A percentile compares a stretch with the other conserved stretches of the same genome.
Conservation (phyloP, 2,888 invertebrate species). For the Drosophila anomelani region DNA sequence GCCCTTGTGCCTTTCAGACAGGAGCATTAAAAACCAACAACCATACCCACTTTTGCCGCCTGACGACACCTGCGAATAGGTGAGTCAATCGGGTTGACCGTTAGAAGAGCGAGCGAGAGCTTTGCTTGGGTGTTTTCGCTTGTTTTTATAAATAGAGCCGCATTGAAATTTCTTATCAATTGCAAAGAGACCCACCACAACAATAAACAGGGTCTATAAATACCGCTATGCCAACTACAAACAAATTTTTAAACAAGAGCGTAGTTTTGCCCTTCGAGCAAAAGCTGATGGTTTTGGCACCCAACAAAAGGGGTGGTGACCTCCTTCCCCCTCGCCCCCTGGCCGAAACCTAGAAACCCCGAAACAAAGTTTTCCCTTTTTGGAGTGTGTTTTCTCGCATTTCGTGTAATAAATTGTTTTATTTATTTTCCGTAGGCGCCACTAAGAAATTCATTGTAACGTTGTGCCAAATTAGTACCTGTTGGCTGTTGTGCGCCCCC, state of each 20-base stretch:
- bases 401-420: slow-evolving; percentile 70
- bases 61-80: slow-evolving; percentile 49
- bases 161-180: slow-evolving; percentile 67
- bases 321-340: neutral
- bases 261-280: slow-evolving; percentile 17
- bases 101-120: slow-evolving; percentile 22
- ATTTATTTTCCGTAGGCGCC: slow-evolving; percentile 54
- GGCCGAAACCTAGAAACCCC: neutral
- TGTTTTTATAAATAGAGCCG: slow-evolving; percentile 68
- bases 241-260: slow-evolving; percentile 48
- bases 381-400: slow-evolving; percentile 65
- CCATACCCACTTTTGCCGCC: slow-evolving; percentile 1
- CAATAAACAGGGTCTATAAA: slow-evolving; percentile 62
- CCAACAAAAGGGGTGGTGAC: slow-evolving; percentile 5
- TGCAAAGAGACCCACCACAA: slow-evolving; percentile 52
- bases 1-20: slow-evolving; percentile 17
- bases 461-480: slow-evolving; percentile 70
- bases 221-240: slow-evolving; percentile 55
- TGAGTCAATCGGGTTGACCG: slow-evolving; percentile 58
- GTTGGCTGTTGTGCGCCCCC: slow-evolving; percentile 63
- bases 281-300: slow-evolving; percentile 29
- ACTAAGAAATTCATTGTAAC: slow-evolving; percentile 53
- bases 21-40: slow-evolving; percentile 11
- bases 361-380: slow-evolving; percentile 43
- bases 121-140: slow-evolving; percentile 31